Percentiles rank a stretch among this genome's conserved stretches.
These are phyloP conservation scores for Drosophila maculinotata DNA, from an alignment of 2,888 invertebrate species.

Conservation along the genomic window DNA sequence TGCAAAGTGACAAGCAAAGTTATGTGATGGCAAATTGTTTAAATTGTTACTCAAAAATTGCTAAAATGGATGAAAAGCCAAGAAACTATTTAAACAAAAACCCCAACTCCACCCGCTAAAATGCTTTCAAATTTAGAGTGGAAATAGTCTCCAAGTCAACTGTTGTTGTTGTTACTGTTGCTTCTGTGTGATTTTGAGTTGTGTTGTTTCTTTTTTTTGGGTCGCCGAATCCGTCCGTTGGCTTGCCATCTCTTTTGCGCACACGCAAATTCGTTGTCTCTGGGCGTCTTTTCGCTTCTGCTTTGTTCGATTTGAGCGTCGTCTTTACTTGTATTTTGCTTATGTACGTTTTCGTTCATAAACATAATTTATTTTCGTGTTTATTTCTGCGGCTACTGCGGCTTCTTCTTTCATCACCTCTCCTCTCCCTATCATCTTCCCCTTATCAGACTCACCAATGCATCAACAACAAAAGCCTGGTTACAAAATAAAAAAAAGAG, in stretches of 20 bases:
- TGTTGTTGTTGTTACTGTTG: constrained; percentile 28
- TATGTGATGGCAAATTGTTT: constrained; percentile 60
- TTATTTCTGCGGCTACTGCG: constrained; percentile 57
- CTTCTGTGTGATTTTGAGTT: constrained; percentile 37
- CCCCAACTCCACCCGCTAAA: constrained; percentile 59
- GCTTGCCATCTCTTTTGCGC: constrained; percentile 70
- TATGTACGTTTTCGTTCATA: constrained; percentile 69
- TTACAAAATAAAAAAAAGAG: constrained; percentile 13
- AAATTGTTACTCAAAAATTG: constrained; percentile 56
- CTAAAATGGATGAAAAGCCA: constrained; percentile 42
- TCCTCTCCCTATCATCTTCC: constrained; percentile 30
- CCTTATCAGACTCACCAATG: constrained; percentile 27
- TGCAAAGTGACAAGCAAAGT: constrained; percentile 63
- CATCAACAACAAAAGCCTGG: constrained; percentile 35
- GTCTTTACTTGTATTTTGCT: constrained; percentile 64
- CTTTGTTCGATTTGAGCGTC: constrained; percentile 68
- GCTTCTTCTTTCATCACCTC: constrained; percentile 33
- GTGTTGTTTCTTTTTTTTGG: constrained; percentile 51
- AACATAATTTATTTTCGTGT: constrained; percentile 73
- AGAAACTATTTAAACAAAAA: constrained; percentile 13
- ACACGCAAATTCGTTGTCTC: constrained; percentile 50
- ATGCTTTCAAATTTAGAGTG: too few relatives aligned
- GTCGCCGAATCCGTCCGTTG: constrained; percentile 57
- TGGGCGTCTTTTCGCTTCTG: constrained; percentile 56
- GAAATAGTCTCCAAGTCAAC: constrained; percentile 38